phyloP scores from a whole-genome alignment of 2,113 vertebrate species.

The Bufo gargarizans region DNA sequence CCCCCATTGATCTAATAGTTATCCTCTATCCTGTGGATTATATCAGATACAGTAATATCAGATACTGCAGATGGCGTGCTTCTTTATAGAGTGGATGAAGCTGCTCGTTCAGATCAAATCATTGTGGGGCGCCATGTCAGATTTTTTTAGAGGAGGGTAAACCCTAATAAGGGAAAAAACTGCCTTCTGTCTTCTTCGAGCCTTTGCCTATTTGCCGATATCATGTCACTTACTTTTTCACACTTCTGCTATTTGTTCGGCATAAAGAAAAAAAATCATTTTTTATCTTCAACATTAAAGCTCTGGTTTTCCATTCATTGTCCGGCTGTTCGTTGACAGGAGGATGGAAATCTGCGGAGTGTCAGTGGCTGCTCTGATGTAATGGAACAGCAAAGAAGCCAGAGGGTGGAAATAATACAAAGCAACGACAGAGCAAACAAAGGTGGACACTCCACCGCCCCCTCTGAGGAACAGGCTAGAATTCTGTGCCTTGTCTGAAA shows the following conservation, averaged over 20 bases:
- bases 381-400: constrained; percentile 16
- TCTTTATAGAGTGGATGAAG: too few species aligned
- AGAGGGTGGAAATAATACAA: constrained; percentile 4
- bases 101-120: too few species aligned
- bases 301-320: not conserved
- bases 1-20: too few species aligned
- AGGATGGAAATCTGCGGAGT: constrained; percentile 12
- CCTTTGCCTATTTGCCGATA: not conserved
- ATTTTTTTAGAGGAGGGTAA: too few species aligned
- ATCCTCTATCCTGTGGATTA: too few species aligned
- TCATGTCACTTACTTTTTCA: not conserved
- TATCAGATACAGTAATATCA: too few species aligned
- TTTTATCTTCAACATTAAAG: not conserved
- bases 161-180: too few species aligned
- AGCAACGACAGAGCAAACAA: constrained; percentile 13
- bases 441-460: not conserved
- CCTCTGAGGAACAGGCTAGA: not conserved
- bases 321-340: not conserved
- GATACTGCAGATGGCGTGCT: too few species aligned
- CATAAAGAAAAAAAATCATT: not conserved
- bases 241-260: not conserved
- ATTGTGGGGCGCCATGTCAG: too few species aligned
- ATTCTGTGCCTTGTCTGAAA: not conserved
- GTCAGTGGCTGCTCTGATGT: not conserved
- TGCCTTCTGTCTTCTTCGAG: not conserved